Percentiles rank a stretch among this genome's conserved stretches.
These are phyloP conservation scores for Polyommatus iphigenia DNA, from an alignment of 2,888 invertebrate species.

Conservation along the genomic window DNA sequence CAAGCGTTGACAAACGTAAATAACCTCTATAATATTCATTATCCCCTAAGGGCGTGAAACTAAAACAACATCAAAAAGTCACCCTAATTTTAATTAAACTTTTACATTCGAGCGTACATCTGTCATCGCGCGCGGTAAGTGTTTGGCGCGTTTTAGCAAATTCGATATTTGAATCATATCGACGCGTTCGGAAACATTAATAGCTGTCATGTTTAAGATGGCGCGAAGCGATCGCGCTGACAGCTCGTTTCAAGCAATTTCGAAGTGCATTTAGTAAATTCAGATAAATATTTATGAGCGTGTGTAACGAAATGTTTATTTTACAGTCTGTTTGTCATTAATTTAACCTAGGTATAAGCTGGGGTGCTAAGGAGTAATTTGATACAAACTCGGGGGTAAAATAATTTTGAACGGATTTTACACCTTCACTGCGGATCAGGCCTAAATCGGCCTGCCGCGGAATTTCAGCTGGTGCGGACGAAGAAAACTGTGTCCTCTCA, in stretches of 20 bases:
- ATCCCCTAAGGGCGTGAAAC: not conserved
- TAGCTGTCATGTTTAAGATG: constrained; percentile 62
- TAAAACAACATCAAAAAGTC: not conserved
- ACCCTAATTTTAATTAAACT: constrained; percentile 28
- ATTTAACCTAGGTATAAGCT: not conserved
- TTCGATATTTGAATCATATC: constrained; percentile 44
- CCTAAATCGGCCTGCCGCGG: no score
- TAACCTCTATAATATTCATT: not conserved
- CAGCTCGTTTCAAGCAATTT: constrained; percentile 65
- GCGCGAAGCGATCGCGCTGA: constrained; percentile 69
- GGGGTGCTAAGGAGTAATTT: not conserved
- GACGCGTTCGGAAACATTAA: constrained; percentile 49
- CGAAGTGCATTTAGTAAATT: constrained; percentile 75
- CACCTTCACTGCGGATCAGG: no score
- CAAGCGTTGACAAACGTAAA: not conserved
- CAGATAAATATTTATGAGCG: constrained; percentile 73
- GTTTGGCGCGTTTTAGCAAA: constrained; percentile 52
- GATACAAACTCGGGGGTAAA: not conserved
- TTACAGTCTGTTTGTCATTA: constrained; percentile 47
- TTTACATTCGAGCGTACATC: constrained; percentile 55
- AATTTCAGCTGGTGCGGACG: no score
- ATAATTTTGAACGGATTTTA: no score
- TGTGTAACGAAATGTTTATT: constrained; percentile 60
- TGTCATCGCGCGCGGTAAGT: constrained; percentile 62
- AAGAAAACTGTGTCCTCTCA: no score